phyloP scores from a whole-genome alignment of 92 coral and sea anemone species.

The Montipora capitata region DNA sequence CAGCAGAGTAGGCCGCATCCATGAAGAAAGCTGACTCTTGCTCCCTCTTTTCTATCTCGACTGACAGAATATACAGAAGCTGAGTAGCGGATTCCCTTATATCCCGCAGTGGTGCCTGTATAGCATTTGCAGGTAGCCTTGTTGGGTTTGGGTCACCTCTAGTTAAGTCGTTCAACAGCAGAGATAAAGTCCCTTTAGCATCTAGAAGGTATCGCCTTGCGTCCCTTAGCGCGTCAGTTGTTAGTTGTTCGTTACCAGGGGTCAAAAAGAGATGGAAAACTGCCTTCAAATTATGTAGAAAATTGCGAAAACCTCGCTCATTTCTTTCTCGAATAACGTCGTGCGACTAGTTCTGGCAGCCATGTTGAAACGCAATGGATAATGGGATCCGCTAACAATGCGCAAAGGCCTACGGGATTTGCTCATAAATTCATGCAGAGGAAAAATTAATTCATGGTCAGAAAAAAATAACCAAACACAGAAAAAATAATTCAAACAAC shows the following conservation, averaged over 20 bases:
- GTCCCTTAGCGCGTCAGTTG: not conserved
- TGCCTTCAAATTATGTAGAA: slow-evolving; percentile 71
- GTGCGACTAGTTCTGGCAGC: not conserved
- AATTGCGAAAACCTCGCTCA: slow-evolving; percentile 54
- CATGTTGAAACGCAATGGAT: not conserved
- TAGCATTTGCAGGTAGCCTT: slow-evolving; percentile 42
- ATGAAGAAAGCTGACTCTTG: not conserved
- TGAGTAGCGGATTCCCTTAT: slow-evolving; percentile 15
- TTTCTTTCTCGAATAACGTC: slow-evolving; percentile 41
- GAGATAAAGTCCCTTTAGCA: slow-evolving; percentile 46
- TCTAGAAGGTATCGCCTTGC: slow-evolving; percentile 20
- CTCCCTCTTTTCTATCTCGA: slow-evolving; percentile 25
- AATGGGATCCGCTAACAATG: slow-evolving; percentile 20
- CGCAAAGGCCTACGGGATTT: not conserved
- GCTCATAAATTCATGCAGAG: slow-evolving; percentile 6
- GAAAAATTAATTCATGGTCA: slow-evolving; percentile 14
- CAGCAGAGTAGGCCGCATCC: slow-evolving; percentile 16
- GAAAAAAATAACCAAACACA: not conserved
- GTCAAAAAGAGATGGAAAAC: slow-evolving; percentile 44
- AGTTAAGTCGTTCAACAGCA: slow-evolving; percentile 57
- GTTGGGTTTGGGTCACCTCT: slow-evolving; percentile 30
- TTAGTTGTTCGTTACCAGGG: slow-evolving; percentile 33
- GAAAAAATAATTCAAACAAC: slow-evolving; percentile 7
- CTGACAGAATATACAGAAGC: slow-evolving; percentile 25
- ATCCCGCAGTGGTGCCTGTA: slow-evolving; percentile 42